Evolutionary conservation across 2,888 invertebrate species (phyloP).

Genomic region (Metopia argyrocephala): DNA sequence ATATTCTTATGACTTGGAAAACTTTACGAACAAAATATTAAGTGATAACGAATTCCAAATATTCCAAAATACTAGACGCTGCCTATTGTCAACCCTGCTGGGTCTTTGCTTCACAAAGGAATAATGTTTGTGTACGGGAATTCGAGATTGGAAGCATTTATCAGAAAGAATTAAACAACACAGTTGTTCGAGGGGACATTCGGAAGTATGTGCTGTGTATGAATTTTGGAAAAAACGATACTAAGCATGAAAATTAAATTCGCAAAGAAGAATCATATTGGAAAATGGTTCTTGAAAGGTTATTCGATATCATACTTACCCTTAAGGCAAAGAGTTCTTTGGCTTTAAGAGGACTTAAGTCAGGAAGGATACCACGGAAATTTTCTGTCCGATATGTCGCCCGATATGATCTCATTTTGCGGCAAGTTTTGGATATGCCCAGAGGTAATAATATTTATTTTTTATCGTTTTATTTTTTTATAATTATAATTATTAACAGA

Average conservation of each 20-base stretch:
- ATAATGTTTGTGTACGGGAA: slow-evolving; percentile 21
- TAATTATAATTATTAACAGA: slow-evolving; percentile 33
- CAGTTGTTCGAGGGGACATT: slow-evolving; percentile 17
- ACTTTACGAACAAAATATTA: slow-evolving; percentile 2
- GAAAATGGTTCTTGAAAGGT: slow-evolving; percentile 9
- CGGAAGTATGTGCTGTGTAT: background rate
- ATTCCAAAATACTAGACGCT: background rate
- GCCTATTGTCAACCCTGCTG: background rate
- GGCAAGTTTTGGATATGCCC: slow-evolving; percentile 52
- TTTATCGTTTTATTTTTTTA: slow-evolving; percentile 29
- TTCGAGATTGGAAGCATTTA: slow-evolving; percentile 47
- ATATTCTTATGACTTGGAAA: background rate
- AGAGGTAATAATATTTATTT: slow-evolving; percentile 44
- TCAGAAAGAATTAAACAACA: slow-evolving; percentile 47
- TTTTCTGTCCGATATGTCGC: slow-evolving; percentile 41
- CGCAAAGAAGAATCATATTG: slow-evolving; percentile 33
- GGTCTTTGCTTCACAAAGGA: slow-evolving; percentile 43
- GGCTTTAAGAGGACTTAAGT: background rate
- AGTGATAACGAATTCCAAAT: background rate
- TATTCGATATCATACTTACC: slow-evolving; percentile 18
- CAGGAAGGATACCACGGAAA: slow-evolving; percentile 17
- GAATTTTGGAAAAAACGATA: background rate
- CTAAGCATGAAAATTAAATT: slow-evolving; percentile 43
- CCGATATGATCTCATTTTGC: slow-evolving; percentile 48
- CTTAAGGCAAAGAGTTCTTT: slow-evolving; percentile 7